Evolutionary conservation across 2,113 vertebrate genomes (phyloP).

Genomic region (Phylloscopus trochilus): DNA sequence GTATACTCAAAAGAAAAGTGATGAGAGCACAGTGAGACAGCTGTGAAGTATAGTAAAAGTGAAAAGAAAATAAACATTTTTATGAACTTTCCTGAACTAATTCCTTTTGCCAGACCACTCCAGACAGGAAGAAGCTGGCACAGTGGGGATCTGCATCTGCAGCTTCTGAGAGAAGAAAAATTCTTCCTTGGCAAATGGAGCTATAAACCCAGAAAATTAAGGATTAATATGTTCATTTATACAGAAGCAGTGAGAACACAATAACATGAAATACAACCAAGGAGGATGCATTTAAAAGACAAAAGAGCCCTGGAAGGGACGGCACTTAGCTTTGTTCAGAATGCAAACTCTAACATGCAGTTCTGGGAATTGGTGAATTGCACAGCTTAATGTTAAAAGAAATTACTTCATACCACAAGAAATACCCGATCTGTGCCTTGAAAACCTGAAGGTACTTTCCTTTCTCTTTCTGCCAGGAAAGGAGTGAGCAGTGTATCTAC

Average conservation of each 20-base stretch:
- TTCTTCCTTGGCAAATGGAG: slow-evolving; percentile 30
- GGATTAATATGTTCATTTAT: slow-evolving; percentile 66
- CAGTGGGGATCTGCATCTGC: slow-evolving; percentile 19
- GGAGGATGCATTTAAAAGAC: slow-evolving; percentile 48
- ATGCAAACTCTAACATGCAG: not conserved
- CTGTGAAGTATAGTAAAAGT: not conserved
- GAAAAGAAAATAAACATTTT: not conserved
- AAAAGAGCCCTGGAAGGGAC: slow-evolving; percentile 13
- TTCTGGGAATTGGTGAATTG: slow-evolving; percentile 43
- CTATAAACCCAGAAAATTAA: slow-evolving; percentile 49
- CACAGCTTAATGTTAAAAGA: slow-evolving; percentile 19
- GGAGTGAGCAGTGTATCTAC: not conserved
- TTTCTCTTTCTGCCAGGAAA: not conserved
- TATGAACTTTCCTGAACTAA: slow-evolving; percentile 20
- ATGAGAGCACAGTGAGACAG: not conserved
- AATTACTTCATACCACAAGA: slow-evolving; percentile 37
- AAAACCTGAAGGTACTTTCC: slow-evolving; percentile 19
- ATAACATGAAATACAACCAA: slow-evolving; percentile 19
- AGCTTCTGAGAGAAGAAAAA: slow-evolving; percentile 38
- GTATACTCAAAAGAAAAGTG: not conserved
- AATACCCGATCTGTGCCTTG: not conserved
- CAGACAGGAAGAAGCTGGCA: slow-evolving; percentile 26
- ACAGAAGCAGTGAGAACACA: slow-evolving; percentile 35
- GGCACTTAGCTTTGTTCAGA: slow-evolving; percentile 50
- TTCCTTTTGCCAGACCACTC: slow-evolving; percentile 11